A percentile compares a stretch with the other conserved stretches of the same genome.
Evolutionary conservation across 2,888 invertebrate species (phyloP).

Genomic region (Nymphalis c-album): DNA sequence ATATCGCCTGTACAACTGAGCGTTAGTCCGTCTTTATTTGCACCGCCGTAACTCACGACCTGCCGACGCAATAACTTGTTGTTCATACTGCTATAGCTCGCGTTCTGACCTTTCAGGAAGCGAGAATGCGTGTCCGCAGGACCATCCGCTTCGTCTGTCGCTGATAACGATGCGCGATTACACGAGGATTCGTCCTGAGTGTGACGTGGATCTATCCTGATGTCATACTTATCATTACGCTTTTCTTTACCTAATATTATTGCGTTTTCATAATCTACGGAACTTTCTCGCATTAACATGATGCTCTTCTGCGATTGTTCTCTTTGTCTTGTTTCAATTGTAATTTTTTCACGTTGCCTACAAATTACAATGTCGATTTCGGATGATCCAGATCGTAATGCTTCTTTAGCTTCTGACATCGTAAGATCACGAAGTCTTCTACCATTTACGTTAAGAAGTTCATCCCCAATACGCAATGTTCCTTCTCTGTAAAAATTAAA

Average conservation of each 20-base stretch:
- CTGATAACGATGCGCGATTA: constrained; percentile 76
- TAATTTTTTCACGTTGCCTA: constrained; percentile 67
- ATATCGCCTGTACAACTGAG: constrained; percentile 71
- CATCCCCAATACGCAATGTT: constrained; percentile 85
- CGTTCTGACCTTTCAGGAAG: constrained; percentile 83
- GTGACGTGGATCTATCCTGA: constrained; percentile 86
- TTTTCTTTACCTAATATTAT: constrained; percentile 78
- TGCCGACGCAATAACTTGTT: constrained; percentile 81
- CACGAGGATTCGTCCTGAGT: constrained; percentile 78
- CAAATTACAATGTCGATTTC: constrained; percentile 86
- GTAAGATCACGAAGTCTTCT: constrained; percentile 84
- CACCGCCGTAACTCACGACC: constrained; percentile 80
- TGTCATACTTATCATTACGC: constrained; percentile 77
- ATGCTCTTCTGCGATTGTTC: constrained; percentile 53
- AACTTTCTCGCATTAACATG: constrained; percentile 83
- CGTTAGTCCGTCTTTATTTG: constrained; percentile 67
- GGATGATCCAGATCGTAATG: constrained; percentile 82
- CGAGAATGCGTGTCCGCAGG: constrained; percentile 74
- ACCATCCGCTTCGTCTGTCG: constrained; percentile 69
- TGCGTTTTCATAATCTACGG: constrained; percentile 86
- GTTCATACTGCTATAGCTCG: constrained; percentile 83
- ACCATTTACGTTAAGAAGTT: constrained; percentile 87
- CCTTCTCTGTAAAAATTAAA: constrained; percentile 76
- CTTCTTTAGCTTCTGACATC: constrained; percentile 84
- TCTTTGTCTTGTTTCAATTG: constrained; percentile 51